Percentiles rank a stretch among this genome's conserved stretches.
Conservation (phyloP, 2,888 invertebrate genomes). For the Caenorhabditis virilis region DNA sequence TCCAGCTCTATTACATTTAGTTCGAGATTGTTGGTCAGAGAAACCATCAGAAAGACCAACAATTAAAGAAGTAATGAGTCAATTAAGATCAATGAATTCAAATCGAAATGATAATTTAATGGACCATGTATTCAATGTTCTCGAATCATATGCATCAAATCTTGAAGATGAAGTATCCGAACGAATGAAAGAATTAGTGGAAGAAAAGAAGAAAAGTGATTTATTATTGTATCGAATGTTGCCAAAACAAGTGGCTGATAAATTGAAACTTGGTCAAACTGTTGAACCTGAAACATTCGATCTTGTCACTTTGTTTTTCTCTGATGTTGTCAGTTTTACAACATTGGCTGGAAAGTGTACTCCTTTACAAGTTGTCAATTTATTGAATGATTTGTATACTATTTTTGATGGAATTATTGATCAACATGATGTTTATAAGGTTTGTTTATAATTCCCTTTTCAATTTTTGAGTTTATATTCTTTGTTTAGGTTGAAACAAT, state of each 20-base stretch:
- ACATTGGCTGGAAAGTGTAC: conserved; percentile 53
- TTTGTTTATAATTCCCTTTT: no score
- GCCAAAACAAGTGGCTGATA: conserved; percentile 59
- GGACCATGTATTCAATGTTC: conserved; percentile 61
- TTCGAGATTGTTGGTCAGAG: conserved; percentile 59
- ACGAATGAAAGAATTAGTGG: conserved; percentile 51
- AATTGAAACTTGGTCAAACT: conserved; percentile 57
- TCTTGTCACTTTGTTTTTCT: conserved; percentile 56
- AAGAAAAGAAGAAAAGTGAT: conserved; percentile 64
- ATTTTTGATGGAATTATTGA: conserved; percentile 64
- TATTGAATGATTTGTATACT: conserved; percentile 64
- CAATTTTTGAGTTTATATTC: no score
- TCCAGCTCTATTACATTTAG: conserved; percentile 45
- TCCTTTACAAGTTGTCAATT: conserved; percentile 56
- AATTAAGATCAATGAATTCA: conserved; percentile 36
- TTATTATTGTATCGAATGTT: conserved; percentile 60
- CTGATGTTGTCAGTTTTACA: conserved; percentile 57
- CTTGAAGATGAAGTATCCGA: conserved; percentile 54
- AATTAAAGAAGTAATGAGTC: conserved; percentile 38
- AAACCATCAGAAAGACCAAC: conserved; percentile 50
- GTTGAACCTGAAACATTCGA: conserved; percentile 58
- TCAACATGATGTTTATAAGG: conserved; percentile 65
- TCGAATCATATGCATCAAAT: conserved; percentile 55
- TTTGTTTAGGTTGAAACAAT: conserved; percentile 61
- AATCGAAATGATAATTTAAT: conserved; percentile 53